phyloP scores from a whole-genome alignment of 2,113 vertebrate species.

The Corapipo altera region DNA sequence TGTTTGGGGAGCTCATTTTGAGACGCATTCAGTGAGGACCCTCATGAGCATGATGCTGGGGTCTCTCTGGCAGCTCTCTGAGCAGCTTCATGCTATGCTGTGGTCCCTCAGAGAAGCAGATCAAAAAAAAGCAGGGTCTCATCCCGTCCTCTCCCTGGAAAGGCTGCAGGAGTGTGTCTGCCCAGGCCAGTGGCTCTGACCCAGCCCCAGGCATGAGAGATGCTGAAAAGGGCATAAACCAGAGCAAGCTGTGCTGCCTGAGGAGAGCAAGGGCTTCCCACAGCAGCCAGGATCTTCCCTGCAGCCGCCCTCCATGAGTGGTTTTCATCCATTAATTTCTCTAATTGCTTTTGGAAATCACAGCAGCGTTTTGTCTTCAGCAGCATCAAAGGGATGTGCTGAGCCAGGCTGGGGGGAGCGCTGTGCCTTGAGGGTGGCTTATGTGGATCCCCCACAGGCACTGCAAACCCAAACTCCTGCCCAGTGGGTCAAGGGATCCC shows the following conservation, averaged over 20 bases:
- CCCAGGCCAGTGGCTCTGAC: not conserved
- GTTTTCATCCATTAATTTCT: not conserved
- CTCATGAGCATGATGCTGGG: not conserved
- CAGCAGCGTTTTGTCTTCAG: fast-evolving
- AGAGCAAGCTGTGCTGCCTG: not conserved
- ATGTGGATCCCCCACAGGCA: fast-evolving
- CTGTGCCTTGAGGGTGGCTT: not conserved
- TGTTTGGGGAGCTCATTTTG: not conserved
- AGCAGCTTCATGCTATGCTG: not conserved
- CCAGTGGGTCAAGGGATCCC: not conserved
- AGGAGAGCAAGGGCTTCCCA: not conserved
- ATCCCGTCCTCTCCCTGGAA: not conserved
- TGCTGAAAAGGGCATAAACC: not conserved
- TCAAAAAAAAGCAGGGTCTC: not conserved
- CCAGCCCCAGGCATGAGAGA: not conserved
- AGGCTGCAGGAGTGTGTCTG: not conserved
- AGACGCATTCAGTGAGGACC: fast-evolving
- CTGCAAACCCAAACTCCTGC: not conserved
- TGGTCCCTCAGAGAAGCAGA: not conserved
- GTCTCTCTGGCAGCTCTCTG: not conserved
- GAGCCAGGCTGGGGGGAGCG: not conserved
- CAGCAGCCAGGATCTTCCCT: not conserved
- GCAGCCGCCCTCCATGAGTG: not conserved
- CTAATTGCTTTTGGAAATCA: not conserved
- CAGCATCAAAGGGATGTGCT: not conserved